Evolutionary conservation across 2,797 vertebrate genomes (phyloP).

Genomic region (Saxicola maurus): DNA sequence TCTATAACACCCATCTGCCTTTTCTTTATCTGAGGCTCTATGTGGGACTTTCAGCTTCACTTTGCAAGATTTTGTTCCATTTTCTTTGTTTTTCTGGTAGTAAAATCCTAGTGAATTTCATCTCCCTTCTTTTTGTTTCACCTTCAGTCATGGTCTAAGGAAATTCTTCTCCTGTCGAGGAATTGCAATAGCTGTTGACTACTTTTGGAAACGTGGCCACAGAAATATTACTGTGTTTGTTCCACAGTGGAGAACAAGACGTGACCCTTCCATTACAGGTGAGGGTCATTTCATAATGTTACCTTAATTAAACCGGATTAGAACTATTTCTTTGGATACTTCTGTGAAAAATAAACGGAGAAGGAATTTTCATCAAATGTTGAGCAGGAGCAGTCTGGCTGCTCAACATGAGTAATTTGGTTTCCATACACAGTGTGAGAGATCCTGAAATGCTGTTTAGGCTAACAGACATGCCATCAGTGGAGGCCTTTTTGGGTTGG

Average conservation of each 20-base stretch:
- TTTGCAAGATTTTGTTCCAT: neutral
- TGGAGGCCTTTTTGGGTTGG: neutral
- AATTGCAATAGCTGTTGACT: constrained; percentile 92
- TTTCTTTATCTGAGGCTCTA: neutral
- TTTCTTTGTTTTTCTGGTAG: neutral
- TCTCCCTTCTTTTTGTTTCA: neutral
- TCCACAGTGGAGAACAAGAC: constrained; percentile 94
- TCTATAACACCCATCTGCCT: fast-evolving
- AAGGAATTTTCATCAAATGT: neutral
- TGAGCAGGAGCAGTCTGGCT: neutral
- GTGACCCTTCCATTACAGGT: constrained; percentile 88
- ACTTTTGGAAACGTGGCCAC: constrained; percentile 93
- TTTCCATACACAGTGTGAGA: neutral
- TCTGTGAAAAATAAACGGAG: neutral
- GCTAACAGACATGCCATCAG: neutral
- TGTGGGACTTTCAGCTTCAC: neutral
- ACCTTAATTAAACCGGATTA: neutral
- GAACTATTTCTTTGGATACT: neutral
- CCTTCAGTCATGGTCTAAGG: constrained; percentile 86
- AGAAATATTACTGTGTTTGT: constrained; percentile 95
- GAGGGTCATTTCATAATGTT: neutral
- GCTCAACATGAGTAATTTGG: neutral
- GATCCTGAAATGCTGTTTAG: neutral
- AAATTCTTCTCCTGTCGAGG: constrained; percentile 94
- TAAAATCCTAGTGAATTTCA: neutral